Base-by-base conservation (phyloP, 2,113 vertebrate genomes). In the Anguilla japonica region DNA sequence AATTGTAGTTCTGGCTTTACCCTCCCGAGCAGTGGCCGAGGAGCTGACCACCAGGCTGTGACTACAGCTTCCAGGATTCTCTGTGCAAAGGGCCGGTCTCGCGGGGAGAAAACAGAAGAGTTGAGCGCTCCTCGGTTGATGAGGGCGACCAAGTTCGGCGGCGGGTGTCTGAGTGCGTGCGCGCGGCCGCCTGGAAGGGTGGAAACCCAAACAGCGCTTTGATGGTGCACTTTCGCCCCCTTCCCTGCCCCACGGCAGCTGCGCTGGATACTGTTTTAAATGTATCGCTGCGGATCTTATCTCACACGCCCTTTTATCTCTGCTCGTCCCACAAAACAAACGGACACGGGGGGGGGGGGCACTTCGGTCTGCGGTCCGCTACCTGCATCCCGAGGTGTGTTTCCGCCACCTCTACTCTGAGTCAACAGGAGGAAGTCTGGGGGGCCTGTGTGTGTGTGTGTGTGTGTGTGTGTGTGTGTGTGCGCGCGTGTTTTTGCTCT, bases 291-390 rank as follows among this genome's bases (percentile, higher is more conserved):
- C 88, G 85, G 89, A 90, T 90, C 86, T 81, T 26, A 90, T 91
- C 91, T 89, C 81, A 56, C 88, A 88, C 83, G 50, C 81, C 84
- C 84, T 91, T 92, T 92, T 81, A 91, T 92, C 88, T 91, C 78
- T 39, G 81, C 46, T 90, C 82, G 56, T 82, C 83, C 85, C 90
- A 50, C 20, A 84, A 89, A 84, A 83, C 79, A 46, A 71, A 79
- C 79, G 81, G 46, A 56, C 43, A 18, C 50, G 4, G 43, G 8
- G 8, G 43, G 4, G 82, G 81, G 86, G 85, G 53, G 71, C 46
- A 86, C 41, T 60, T 39, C 80, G 86, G 71, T 81, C 56, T 85
- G 81, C 57, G 39, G 82, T 50, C 83, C 57, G 20, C 79, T 89
- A 91, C 91, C 91, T 92, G 91, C 71, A 85, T 82, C 15, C 34